Conservation (phyloP, 1,140 invertebrate species). For the Diabrotica virgifera region DNA sequence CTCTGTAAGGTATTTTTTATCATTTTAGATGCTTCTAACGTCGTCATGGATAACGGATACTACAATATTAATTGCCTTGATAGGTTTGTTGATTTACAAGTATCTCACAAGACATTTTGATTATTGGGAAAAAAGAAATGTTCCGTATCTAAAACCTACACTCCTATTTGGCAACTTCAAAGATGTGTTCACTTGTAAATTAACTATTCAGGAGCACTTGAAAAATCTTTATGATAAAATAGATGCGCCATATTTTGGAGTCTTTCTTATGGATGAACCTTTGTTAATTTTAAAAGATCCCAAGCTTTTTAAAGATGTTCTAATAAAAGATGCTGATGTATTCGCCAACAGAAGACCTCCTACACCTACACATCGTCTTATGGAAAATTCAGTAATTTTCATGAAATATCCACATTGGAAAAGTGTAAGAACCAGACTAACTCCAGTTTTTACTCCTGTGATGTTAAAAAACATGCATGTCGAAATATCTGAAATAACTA, state of each 20-base stretch:
- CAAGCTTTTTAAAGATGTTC: slow-evolving; percentile 55
- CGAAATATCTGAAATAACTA: slow-evolving; percentile 37
- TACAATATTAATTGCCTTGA: neutral
- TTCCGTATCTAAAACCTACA: slow-evolving; percentile 40
- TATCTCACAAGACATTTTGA: slow-evolving; percentile 31
- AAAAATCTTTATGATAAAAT: slow-evolving; percentile 35
- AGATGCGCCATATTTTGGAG: slow-evolving; percentile 45
- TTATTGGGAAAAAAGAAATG: slow-evolving; percentile 43
- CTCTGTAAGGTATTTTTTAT: no score
- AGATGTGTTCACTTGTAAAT: slow-evolving; percentile 7
- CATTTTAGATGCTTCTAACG: slow-evolving; percentile 16
- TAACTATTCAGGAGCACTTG: slow-evolving; percentile 26
- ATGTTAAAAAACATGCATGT: slow-evolving; percentile 53
- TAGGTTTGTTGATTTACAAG: slow-evolving; percentile 17
- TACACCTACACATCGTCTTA: slow-evolving; percentile 17
- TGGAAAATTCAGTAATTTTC: slow-evolving; percentile 35
- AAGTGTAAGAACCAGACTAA: slow-evolving; percentile 51
- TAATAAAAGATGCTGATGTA: slow-evolving; percentile 57
- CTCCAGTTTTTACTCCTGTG: slow-evolving; percentile 53
- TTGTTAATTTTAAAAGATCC: slow-evolving; percentile 48
- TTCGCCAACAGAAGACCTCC: slow-evolving; percentile 50
- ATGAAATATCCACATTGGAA: slow-evolving; percentile 51
- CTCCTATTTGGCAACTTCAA: slow-evolving; percentile 46
- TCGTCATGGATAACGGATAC: slow-evolving; percentile 4
- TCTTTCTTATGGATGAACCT: slow-evolving; percentile 42